Conservation (phyloP, 2,888 invertebrate species). For the Caenorhabditis macrosperma region DNA sequence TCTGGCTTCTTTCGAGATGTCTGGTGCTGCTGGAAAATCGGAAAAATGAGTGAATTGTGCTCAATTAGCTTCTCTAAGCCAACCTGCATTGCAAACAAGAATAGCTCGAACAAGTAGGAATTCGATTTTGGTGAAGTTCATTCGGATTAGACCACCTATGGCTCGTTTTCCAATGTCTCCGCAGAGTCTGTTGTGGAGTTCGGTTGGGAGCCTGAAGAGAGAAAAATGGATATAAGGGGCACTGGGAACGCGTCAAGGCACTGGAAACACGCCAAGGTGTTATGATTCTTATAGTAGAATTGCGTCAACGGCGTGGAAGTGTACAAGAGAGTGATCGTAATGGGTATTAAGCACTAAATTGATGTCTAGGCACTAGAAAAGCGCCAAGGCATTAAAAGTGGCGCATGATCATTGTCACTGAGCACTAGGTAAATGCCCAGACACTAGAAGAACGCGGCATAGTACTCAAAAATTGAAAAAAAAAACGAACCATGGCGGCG, state of each 20-base stretch:
- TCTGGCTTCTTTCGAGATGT: constrained; percentile 28
- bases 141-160: constrained; percentile 14
- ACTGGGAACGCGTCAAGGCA: no score
- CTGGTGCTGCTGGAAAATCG: constrained; percentile 37
- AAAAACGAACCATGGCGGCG: constrained; percentile 20
- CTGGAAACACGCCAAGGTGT: no score
- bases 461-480: not conserved
- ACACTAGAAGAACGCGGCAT: no score
- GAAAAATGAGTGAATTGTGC: not conserved
- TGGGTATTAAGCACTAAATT: no score
- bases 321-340: no score
- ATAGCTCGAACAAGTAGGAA: constrained; percentile 45
- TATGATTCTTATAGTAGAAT: no score
- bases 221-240: no score
- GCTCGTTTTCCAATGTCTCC: constrained; percentile 25
- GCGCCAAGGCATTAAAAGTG: no score
- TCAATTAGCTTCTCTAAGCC: not conserved
- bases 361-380: no score
- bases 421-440: no score
- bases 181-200: not conserved
- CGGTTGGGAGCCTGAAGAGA: not conserved
- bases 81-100: constrained; percentile 38
- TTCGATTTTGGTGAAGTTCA: constrained; percentile 37
- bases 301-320: no score
- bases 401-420: no score